These are phyloP conservation scores for Novumbra hubbsi DNA, from an alignment of 2,797 vertebrate species.

Conservation along the genomic window DNA sequence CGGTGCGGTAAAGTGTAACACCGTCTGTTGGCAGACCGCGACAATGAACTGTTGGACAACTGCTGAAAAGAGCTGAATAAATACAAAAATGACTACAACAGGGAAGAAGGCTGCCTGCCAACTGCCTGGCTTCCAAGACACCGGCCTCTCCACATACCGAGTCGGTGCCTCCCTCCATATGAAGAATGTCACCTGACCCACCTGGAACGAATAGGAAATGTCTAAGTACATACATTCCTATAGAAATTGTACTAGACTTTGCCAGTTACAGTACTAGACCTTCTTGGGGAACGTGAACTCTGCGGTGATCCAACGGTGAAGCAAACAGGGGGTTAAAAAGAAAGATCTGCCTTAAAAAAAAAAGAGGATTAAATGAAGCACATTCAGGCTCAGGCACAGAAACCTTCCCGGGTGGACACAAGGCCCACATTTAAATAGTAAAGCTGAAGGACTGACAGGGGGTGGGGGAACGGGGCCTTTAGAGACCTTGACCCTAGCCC, in stretches of 20 bases:
- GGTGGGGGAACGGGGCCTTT: conserved; percentile 47
- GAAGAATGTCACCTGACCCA: too few species aligned
- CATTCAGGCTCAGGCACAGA: conserved; percentile 57
- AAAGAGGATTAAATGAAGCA: conserved; percentile 78
- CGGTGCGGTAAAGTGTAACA: conserved; percentile 41
- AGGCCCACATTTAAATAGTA: conserved; percentile 76
- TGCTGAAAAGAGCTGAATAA: conserved; percentile 24
- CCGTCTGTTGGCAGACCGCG: conserved; percentile 29
- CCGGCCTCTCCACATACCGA: conserved; percentile 32
- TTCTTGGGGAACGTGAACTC: conserved; percentile 54
- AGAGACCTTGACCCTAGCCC: conserved; percentile 53
- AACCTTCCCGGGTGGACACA: conserved; percentile 60
- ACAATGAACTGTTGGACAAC: not conserved
- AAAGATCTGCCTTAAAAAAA: conserved; percentile 77
- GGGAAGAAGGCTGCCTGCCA: conserved; percentile 31
- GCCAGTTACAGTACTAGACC: conserved; percentile 49
- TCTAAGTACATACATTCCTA: not conserved
- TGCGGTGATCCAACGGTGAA: conserved; percentile 69
- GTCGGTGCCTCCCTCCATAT: not conserved
- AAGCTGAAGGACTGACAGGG: conserved; percentile 58
- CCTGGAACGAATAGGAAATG: not conserved
- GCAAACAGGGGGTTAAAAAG: conserved; percentile 57
- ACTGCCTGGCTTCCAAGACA: conserved; percentile 27
- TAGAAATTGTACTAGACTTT: conserved; percentile 34
- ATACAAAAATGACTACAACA: conserved; percentile 40